Base-by-base conservation (phyloP, 2,888 invertebrate genomes). In the Apamea sordens region DNA sequence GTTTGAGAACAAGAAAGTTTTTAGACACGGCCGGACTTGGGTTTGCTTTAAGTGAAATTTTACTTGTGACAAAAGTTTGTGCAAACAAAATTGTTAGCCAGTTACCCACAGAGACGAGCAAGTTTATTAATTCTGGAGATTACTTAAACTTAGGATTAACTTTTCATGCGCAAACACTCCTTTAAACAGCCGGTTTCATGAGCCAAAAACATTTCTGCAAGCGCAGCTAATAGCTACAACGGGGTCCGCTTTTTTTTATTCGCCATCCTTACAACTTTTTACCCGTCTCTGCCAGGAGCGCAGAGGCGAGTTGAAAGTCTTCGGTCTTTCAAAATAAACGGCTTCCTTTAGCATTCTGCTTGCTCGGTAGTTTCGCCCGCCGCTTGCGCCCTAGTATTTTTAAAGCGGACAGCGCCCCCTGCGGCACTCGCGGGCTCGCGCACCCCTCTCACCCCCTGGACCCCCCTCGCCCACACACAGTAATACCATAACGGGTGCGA, bases 401-500 rank as follows among this genome's bases (percentile, higher is more conserved):
- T 96, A 96, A 96, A 96, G 94, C 96, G 96, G 96, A 95, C 95
- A 95, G 93, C 93, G 90, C 93, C 95, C 93, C 95, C 94, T 93
- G 92, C 93, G 94, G 94, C 93, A 94, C 93, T 94, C 94, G 94
- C 94, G 95, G 93, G 93, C 91, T 85, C 89, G 85, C 87, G 84
- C 86, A 77, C 88, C 84, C 91, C 92, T 88, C 68, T 89, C 79
- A 79, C 84, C 78, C 87, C 87, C 86, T 77, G 89, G 90, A 91
- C 89, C 86, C 86, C 90, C 90, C 89, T 91, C 93, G 90, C 94
- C 94, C 94, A 92, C 94, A 95, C 95, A 94, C 96, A 95, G 96
- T 96, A 95, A 96, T 96, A 95, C 96, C 96, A 97, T 97, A 96
- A 96, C 96, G 96, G 96, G 96, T 94, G 96, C 95, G 94, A 94